Evolutionary conservation across 2,888 invertebrate species (phyloP), one percentile per base, ranked within the genome.

Genomic region (Cantharis flavilabris): DNA sequence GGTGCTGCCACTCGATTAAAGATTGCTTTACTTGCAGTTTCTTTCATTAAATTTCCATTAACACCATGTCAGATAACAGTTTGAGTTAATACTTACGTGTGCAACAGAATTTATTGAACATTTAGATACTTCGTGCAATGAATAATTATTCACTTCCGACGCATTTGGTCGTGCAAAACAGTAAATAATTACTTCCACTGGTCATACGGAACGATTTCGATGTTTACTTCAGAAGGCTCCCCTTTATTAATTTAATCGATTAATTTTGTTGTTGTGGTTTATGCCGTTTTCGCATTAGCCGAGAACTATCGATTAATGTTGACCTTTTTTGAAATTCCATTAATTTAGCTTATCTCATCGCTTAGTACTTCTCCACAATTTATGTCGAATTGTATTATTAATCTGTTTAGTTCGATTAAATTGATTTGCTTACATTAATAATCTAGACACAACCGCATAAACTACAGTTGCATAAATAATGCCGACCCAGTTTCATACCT

Each of bases 111-210:
- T 73, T 26, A 62, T 28, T 26, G 20, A 14, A 62, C 62, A 73
- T 69, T 73, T 73, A 62, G 30, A 30, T 14, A 49, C 49, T 28
- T 11, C 26, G 30, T 73, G 69, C 73, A 62, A 69, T 73, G 73
- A 69, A 73, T 73, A 73, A 73, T 73, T 63, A 69, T 69, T 18
- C 9, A 30, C 62, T 73, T 73, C 73, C 69, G 73, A 62, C 69
- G 62, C 73, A 73, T 73, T 73, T 69, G 69, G 69, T 26, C 67
- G 63, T 62, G 69, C 73, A 73, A 69, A 30, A 69, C 16, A 14
- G 72, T 49, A 14, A 62, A 73, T 73, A 73, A 73, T 73, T 73
- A 73, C 62, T 13, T 16, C 72, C 18, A 30, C 20, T 30, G 7
- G 23, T 69, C 23, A 69, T 20, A 62, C 62, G 26, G 13, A 69